Evolutionary conservation across 2,888 invertebrate genomes (phyloP).

Genomic region (Aleiodes alternator): DNA sequence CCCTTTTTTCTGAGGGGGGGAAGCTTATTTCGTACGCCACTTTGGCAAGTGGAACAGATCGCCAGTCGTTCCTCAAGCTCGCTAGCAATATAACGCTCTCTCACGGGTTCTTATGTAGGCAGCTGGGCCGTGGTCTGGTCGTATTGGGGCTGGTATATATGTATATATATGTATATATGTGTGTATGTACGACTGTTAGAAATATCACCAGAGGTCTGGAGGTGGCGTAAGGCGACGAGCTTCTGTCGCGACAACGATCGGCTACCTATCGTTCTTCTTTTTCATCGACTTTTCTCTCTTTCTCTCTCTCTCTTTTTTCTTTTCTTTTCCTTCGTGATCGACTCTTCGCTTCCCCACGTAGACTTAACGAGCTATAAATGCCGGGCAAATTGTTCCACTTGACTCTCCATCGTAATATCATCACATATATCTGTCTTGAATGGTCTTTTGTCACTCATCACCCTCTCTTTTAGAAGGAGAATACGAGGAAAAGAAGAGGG

Average conservation of each 20-base stretch:
- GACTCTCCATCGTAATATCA: slow-evolving; percentile 1
- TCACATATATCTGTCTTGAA: not conserved
- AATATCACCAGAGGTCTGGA: slow-evolving; percentile 44
- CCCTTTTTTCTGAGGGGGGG: not conserved
- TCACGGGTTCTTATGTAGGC: slow-evolving; percentile 1
- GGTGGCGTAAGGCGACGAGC: slow-evolving; percentile 27
- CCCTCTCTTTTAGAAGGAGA: not conserved
- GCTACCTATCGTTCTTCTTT: slow-evolving; percentile 26
- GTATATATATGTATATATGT: not conserved
- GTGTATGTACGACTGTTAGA: slow-evolving; percentile 22
- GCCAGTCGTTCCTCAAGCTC: slow-evolving; percentile 44
- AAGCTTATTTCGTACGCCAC: slow-evolving; percentile 48
- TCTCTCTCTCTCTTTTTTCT: slow-evolving; percentile 15
- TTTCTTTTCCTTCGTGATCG: not conserved
- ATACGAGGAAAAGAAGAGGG: not conserved
- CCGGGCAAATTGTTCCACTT: slow-evolving; percentile 10
- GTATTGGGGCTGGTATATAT: no score
- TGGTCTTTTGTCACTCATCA: not conserved
- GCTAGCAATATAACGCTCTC: slow-evolving; percentile 18
- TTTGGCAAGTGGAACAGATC: slow-evolving; percentile 47
- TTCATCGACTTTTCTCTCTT: slow-evolving; percentile 27
- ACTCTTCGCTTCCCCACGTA: not conserved
- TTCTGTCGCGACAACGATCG: slow-evolving; percentile 27
- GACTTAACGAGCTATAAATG: slow-evolving; percentile 7
- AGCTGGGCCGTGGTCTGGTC: not conserved